Conservation (phyloP, 2,113 vertebrate genomes). For the Burhinus bistriatus region DNA sequence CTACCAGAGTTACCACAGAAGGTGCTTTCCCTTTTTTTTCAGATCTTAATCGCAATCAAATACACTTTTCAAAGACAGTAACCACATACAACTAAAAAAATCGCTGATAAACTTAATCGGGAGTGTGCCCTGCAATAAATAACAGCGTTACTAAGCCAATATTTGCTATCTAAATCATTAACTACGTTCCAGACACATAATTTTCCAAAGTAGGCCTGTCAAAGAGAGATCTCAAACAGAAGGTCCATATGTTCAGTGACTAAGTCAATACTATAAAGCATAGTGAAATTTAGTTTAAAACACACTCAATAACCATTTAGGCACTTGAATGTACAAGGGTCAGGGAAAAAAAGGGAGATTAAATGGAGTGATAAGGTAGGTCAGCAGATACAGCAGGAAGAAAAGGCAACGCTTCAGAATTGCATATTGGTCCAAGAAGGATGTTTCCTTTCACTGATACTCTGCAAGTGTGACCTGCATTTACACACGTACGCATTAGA, state of each 20-base stretch:
- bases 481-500: neutral
- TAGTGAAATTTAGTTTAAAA: conserved; percentile 4
- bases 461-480: neutral
- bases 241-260: conserved; percentile 25
- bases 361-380: conserved; percentile 18
- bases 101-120: conserved; percentile 5
- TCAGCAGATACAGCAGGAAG: neutral
- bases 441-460: neutral
- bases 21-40: neutral
- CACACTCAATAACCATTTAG: conserved; percentile 21
- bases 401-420: neutral
- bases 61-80: conserved; percentile 10
- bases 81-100: neutral
- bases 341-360: neutral
- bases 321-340: conserved; percentile 4
- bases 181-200: neutral
- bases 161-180: conserved; percentile 34
- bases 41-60: conserved; percentile 22
- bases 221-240: conserved; percentile 13
- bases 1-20: neutral
- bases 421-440: neutral
- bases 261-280: conserved; percentile 37
- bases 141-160: neutral
- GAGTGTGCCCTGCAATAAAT: neutral
- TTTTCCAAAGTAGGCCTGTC: neutral